Evolutionary conservation across 2,797 vertebrate genomes (phyloP).

Genomic region (Pseudochromis fuscus): DNA sequence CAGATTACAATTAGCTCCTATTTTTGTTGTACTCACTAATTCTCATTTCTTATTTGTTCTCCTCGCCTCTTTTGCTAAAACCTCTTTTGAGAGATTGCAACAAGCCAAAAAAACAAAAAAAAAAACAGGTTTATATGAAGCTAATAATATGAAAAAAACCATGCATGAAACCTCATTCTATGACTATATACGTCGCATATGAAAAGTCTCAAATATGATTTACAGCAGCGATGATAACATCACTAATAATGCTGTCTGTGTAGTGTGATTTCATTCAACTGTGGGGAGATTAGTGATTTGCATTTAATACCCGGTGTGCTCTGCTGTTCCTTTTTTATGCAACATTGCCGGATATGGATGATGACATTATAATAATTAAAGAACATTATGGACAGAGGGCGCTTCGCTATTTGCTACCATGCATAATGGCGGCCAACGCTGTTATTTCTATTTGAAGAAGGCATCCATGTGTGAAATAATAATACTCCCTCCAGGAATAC

Average conservation of each 20-base stretch:
- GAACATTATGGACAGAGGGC: constrained; percentile 84
- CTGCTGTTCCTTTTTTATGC: constrained; percentile 79
- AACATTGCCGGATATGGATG: constrained; percentile 84
- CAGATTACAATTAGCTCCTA: constrained; percentile 66
- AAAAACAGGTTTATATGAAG: constrained; percentile 2
- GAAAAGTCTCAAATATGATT: constrained; percentile 69
- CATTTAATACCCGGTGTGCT: constrained; percentile 82
- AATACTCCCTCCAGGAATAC: constrained; percentile 84
- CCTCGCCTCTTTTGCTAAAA: not conserved
- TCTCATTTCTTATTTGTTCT: constrained; percentile 18
- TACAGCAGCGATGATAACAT: constrained; percentile 72
- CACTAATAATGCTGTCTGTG: constrained; percentile 81
- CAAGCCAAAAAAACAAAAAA: not conserved
- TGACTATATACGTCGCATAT: constrained; percentile 54
- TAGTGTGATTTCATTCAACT: constrained; percentile 81
- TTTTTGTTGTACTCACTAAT: constrained; percentile 37
- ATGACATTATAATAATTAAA: constrained; percentile 88
- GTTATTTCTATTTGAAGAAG: constrained; percentile 85
- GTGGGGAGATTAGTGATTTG: constrained; percentile 83
- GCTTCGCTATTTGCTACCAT: constrained; percentile 76
- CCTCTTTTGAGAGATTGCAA: not conserved
- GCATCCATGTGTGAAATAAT: constrained; percentile 86
- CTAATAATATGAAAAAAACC: constrained; percentile 35
- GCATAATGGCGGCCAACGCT: constrained; percentile 81
- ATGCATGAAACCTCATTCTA: constrained; percentile 42